These are phyloP conservation scores for Calliopum simillimum DNA, from an alignment of 2,888 invertebrate genomes.

Conservation along the genomic window DNA sequence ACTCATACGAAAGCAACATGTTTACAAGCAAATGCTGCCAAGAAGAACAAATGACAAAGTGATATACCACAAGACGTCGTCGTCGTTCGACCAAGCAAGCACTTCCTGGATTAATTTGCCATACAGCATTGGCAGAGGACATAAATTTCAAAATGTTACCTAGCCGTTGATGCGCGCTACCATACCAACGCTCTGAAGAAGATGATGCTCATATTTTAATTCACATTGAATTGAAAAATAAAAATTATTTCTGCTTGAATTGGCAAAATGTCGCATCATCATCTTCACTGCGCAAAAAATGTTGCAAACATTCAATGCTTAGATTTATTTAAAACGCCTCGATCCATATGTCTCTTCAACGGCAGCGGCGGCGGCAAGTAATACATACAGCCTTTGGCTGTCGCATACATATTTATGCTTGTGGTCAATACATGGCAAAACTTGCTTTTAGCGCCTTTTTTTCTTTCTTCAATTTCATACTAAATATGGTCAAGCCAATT, in stretches of 20 bases:
- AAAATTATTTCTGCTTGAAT: constrained; percentile 16
- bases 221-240: constrained; percentile 3
- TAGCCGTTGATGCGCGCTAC: too few species aligned
- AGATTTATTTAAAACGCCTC: constrained; percentile 36
- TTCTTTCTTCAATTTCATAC: not conserved
- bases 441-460: constrained; percentile 23
- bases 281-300: not conserved
- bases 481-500: constrained; percentile 28
- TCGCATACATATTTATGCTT: not conserved
- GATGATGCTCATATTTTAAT: not conserved
- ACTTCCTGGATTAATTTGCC: constrained; percentile 52
- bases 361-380: not conserved
- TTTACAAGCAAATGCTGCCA: not conserved
- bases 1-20: constrained; percentile 25
- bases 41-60: not conserved
- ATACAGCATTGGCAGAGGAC: constrained; percentile 36
- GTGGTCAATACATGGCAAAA: constrained; percentile 20
- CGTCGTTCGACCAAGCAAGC: constrained; percentile 1
- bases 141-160: constrained; percentile 6
- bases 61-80: constrained; percentile 10
- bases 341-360: constrained; percentile 17
- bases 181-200: too few species aligned
- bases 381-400: not conserved
- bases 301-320: constrained; percentile 5
- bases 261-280: constrained; percentile 8